Base-by-base conservation (phyloP, 2,113 vertebrate genomes). In the Pogona vitticeps region DNA sequence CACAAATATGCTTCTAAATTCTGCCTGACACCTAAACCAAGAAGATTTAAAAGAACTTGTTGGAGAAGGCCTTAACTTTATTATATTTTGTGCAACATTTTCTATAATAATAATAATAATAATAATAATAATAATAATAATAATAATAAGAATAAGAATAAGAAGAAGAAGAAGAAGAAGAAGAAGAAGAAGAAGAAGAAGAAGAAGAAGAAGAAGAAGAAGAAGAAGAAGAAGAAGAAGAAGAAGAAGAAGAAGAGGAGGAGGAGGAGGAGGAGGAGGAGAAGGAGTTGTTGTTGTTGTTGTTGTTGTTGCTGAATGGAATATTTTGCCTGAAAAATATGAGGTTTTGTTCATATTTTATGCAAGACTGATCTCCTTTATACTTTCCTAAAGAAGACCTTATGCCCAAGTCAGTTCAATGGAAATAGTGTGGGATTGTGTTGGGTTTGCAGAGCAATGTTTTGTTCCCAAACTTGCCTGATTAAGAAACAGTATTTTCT, bases 301-400 rank as follows among this genome's bases (percentile, higher is more conserved):
- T n/a, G n/a, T n/a, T 63, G 58, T 20, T 80, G 33, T 58, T 58
- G n/a, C 46, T 80, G 38, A 36, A 65, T 79, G 40, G 63, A 40
- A 40, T 40, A 65, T 65, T 65, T 80, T 46, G 7, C 56, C 33
- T 61, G 13, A 80, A 65, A 33, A 36, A 79, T 38, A 80, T 40
- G 59, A 31, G 78, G 26, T 36, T 80, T 21, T 14, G 40, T 80
- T 80, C 59, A 80, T 36, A 65, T 80, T 80, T 80, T 65, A 80
- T 80, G 78, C 78, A 80, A 28, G 78, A 65, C 63, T 63, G 78
- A 80, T 80, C 63, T 80, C 59, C 40, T 80, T 28, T 38, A 80
- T 59, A 40, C 33, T 80, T 63, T 80, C 33, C 38, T 80, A 33
- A 40, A 80, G 63, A 63, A 23, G 58, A 36, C 78, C 36, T 63